Conservation (phyloP, 2,888 invertebrate species). For the Ophioninae sp. region DNA sequence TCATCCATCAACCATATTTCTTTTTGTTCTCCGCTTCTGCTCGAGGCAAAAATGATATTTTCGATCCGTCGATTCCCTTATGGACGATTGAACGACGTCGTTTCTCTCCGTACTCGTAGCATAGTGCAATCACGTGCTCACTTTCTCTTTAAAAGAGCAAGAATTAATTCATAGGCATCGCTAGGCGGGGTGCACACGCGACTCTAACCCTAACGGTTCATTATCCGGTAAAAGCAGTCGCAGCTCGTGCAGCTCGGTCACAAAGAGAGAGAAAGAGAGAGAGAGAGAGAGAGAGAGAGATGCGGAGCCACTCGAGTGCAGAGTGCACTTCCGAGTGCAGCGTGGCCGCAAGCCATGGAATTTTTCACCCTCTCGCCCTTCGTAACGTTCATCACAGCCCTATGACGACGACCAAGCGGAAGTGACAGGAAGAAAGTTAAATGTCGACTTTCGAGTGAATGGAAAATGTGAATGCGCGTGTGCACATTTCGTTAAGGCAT, state of each 20-base stretch:
- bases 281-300: constrained; percentile 22
- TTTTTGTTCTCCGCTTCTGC: background rate
- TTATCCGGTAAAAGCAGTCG: constrained; percentile 36
- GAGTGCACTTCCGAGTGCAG: constrained; percentile 63
- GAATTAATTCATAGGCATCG: constrained; percentile 48
- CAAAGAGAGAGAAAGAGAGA: constrained; percentile 33
- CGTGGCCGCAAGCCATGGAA: constrained; percentile 27
- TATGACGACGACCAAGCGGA: background rate
- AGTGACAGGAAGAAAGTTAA: background rate
- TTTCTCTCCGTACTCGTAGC: background rate
- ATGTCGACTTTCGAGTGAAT: background rate
- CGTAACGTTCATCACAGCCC: background rate
- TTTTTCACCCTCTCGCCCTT: constrained; percentile 33
- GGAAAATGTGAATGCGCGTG: background rate
- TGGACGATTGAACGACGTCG: background rate
- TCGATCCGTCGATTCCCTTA: background rate
- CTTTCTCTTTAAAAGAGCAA: constrained; percentile 46
- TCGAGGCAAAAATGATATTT: background rate
- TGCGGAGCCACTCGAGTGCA: constrained; percentile 62
- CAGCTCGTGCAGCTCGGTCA: constrained; percentile 28
- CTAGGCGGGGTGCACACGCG: constrained; percentile 44
- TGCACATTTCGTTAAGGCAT: background rate
- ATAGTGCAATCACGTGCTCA: background rate
- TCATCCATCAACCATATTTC: background rate
- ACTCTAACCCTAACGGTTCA: constrained; percentile 22